These are phyloP conservation scores for Selene dorsalis DNA, from an alignment of 2,797 vertebrate genomes.

Conservation along the genomic window DNA sequence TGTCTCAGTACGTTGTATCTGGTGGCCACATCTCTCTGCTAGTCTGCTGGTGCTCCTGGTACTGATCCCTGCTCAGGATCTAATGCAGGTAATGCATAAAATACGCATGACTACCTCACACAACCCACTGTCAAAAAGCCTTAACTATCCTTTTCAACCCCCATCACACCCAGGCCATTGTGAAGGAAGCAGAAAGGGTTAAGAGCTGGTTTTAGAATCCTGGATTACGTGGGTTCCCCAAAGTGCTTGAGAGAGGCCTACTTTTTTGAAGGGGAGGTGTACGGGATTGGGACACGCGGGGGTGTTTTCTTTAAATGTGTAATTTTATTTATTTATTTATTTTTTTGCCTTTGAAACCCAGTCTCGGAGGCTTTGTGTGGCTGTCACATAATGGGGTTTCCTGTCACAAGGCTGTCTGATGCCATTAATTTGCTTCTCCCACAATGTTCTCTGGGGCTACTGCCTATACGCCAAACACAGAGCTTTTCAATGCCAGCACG, in stretches of 20 bases:
- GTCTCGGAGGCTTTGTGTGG: constrained; percentile 58
- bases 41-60: no score
- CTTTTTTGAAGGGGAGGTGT: constrained; percentile 29
- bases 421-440: constrained; percentile 73
- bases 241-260: constrained; percentile 42
- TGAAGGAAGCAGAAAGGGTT: constrained; percentile 3
- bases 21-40: no score
- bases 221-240: constrained; percentile 53
- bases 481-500: constrained; percentile 55
- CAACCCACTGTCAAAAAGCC: no score
- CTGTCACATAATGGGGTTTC: constrained; percentile 67
- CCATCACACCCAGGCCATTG: background rate
- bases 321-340: constrained; percentile 35
- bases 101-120: no score
- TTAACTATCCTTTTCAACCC: constrained; percentile 4
- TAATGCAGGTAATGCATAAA: no score
- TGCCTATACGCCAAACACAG: constrained; percentile 45
- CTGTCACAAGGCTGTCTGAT: constrained; percentile 79
- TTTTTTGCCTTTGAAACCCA: constrained; percentile 55
- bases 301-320: constrained; percentile 46
- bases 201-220: constrained; percentile 22
- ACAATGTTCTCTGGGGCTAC: constrained; percentile 55
- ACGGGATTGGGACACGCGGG: constrained; percentile 33
- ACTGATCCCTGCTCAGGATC: no score
- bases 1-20: no score